Evolutionary conservation across 2,888 invertebrate genomes (phyloP).

Genomic region (Melipona bicolor): DNA sequence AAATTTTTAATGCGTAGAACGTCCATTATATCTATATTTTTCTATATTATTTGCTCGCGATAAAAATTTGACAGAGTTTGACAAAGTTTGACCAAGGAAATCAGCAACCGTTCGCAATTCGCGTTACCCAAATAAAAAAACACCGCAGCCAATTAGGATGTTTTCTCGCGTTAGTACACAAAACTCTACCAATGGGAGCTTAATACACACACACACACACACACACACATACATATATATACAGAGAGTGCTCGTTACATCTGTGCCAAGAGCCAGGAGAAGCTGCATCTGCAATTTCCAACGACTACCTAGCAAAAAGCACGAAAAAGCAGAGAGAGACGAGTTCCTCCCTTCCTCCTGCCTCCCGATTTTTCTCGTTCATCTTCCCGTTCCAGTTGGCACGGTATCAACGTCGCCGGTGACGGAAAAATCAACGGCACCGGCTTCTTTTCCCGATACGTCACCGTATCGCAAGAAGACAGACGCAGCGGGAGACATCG

Average conservation of each 20-base stretch:
- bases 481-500: slow-evolving; percentile 2
- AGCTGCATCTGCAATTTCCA: slow-evolving; percentile 4
- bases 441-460: slow-evolving; percentile 25
- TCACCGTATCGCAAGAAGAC: neutral
- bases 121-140: no score
- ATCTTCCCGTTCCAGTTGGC: slow-evolving; percentile 55
- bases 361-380: neutral
- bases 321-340: neutral
- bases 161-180: neutral
- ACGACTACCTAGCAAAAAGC: neutral
- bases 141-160: no score
- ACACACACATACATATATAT: neutral
- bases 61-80: no score
- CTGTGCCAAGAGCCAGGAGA: neutral
- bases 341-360: neutral
- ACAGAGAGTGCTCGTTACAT: neutral
- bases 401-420: slow-evolving; percentile 35
- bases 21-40: no score
- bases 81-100: no score
- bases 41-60: no score
- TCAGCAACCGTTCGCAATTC: no score
- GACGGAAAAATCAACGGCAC: slow-evolving; percentile 35
- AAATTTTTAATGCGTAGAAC: no score
- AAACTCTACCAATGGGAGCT: neutral
- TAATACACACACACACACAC: neutral